Percentiles rank a stretch among this genome's conserved stretches.
Evolutionary conservation across 2,113 vertebrate species (phyloP).

Genomic region (Misgurnus mizolepis): DNA sequence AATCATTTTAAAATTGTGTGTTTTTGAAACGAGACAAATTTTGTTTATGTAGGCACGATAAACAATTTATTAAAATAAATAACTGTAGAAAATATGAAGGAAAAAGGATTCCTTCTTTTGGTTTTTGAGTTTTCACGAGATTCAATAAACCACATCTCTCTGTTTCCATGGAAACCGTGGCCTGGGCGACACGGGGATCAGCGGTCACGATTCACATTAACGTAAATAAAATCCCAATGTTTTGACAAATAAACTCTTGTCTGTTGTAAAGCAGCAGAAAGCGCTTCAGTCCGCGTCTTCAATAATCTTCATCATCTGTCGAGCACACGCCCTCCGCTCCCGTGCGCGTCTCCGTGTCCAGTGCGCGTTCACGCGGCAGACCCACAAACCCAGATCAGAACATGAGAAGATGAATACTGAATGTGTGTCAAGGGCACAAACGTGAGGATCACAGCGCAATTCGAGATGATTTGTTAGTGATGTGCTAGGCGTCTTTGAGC

Average conservation of each 20-base stretch:
- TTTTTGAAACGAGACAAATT: too few species aligned
- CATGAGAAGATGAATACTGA: background rate
- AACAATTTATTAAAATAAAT: too few species aligned
- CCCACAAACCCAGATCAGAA: conserved; percentile 36
- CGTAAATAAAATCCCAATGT: background rate
- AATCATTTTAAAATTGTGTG: too few species aligned
- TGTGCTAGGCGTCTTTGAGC: background rate
- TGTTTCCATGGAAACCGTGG: conserved; percentile 36
- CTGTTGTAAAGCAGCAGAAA: too few species aligned
- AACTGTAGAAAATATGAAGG: too few species aligned
- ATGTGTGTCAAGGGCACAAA: conserved; percentile 18
- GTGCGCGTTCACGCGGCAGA: conserved; percentile 29
- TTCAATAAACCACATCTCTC: background rate
- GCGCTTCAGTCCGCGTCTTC: too few species aligned
- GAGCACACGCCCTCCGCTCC: conserved; percentile 33
- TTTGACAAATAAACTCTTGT: too few species aligned
- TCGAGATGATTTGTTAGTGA: background rate
- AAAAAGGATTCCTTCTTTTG: too few species aligned
- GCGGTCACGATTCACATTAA: background rate
- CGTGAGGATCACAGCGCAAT: background rate
- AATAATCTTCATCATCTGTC: background rate
- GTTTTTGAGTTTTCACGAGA: too few species aligned
- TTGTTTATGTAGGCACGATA: too few species aligned
- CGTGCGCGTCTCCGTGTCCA: background rate
- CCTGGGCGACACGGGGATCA: background rate